Percentiles rank a stretch among this genome's conserved stretches.
Evolutionary conservation across 2,113 vertebrate species (phyloP).

Genomic region (Geococcyx californianus): DNA sequence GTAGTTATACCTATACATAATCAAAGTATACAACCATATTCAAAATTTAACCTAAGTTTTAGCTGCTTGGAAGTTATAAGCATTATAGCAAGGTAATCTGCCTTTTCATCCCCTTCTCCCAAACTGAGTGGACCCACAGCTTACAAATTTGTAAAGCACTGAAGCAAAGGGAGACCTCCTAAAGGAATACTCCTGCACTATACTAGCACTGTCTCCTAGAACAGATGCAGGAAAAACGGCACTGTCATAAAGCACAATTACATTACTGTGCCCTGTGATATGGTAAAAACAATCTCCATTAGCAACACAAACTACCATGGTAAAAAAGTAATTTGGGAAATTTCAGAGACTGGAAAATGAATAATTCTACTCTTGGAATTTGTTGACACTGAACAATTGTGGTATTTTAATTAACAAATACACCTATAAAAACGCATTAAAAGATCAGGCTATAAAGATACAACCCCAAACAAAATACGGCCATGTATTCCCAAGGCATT

Average conservation of each 20-base stretch:
- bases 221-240: background rate
- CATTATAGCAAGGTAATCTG: background rate
- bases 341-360: background rate
- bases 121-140: background rate
- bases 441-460: background rate
- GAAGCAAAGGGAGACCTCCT: background rate
- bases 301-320: background rate
- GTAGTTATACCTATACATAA: background rate
- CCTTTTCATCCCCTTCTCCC: background rate
- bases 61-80: background rate
- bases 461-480: background rate
- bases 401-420: background rate
- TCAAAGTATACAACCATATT: background rate
- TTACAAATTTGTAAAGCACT: background rate
- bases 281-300: background rate
- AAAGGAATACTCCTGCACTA: background rate
- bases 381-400: background rate
- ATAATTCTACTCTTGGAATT: background rate
- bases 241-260: background rate
- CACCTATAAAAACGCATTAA: background rate
- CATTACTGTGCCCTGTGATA: background rate
- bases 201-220: background rate
- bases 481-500: background rate
- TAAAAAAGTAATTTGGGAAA: background rate
- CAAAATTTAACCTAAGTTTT: background rate